Base-by-base conservation (phyloP, 2,113 vertebrate species). In the Tympanuchus pallidicinctus region DNA sequence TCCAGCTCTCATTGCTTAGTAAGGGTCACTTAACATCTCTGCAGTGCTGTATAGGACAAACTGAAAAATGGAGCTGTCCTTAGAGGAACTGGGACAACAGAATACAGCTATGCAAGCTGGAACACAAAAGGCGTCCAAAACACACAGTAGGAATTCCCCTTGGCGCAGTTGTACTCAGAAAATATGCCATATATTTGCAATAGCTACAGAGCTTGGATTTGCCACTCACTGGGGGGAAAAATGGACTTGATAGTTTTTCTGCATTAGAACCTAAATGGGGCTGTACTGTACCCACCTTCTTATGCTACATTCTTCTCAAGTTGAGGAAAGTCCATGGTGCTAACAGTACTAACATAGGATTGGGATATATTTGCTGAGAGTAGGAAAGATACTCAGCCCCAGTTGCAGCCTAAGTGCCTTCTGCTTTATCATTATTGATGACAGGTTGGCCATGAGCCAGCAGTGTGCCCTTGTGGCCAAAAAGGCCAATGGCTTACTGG, bases 81-180 rank as follows among this genome's bases (percentile, higher is more conserved):
- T 56, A 71, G 67, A 88, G 82, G 72, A 91, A 52, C 64, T 67
- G 52, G 88, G 75, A 52, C 78, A 86, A 85, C 38, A 7, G 0
- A 86, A 80, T 30, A 82, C 10, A 66, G 43, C 94, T 91, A 95
- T 73, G 82, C 72, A 92, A 92, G 56, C 60, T 87, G 84, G 71
- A 91, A 73, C 22, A 71, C 6, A 17, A 89, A 47, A 25, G 74
- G 20, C 22, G 48, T 92, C 84, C 82, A 92, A 89, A 92, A 63
- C 20, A 52, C 17, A 85, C 66, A 86, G 12, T 15, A 1, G 5
- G 54, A 91, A 88, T 90, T 96, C 60, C 60, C 79, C 38, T 38
- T 93, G 79, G 75, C 64, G 83, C 45, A 45, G 54, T 8, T 30
- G 45, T 10, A 15, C 38, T 88, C 42, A 70, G 65, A 91, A 90